These are phyloP conservation scores for Lepus townsendii DNA, from an alignment of 2,797 vertebrate genomes.

Conservation along the genomic window DNA sequence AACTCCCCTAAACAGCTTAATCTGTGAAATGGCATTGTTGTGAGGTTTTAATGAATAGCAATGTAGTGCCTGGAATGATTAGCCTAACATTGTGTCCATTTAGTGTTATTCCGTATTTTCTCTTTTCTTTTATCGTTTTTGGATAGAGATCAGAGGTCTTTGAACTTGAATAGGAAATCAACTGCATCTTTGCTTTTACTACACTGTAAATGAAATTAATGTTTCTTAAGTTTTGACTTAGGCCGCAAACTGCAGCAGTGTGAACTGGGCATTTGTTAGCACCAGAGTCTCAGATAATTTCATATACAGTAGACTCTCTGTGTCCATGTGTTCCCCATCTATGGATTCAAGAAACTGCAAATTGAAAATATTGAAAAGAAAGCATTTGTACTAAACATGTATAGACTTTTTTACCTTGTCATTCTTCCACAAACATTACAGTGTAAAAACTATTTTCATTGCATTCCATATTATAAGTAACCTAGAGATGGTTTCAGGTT, in stretches of 20 bases:
- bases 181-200: slow-evolving; percentile 27
- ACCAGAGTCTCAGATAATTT: slow-evolving; percentile 11
- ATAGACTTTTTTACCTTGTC: neutral
- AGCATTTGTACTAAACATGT: neutral
- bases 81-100: neutral
- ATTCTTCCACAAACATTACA: neutral
- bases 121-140: neutral
- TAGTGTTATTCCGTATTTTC: neutral
- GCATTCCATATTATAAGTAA: neutral
- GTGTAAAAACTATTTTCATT: neutral
- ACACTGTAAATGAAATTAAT: neutral
- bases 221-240: slow-evolving; percentile 42
- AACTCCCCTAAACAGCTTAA: neutral
- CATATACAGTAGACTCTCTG: neutral
- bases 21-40: neutral
- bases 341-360: neutral
- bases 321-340: neutral
- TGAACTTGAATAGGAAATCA: slow-evolving; percentile 39
- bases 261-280: neutral
- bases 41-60: neutral
- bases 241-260: neutral
- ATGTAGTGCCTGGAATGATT: neutral
- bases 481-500: neutral
- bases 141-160: neutral
- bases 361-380: neutral